These are phyloP conservation scores for Holacanthella duospinosa DNA, from an alignment of 2,888 invertebrate genomes.

Conservation along the genomic window DNA sequence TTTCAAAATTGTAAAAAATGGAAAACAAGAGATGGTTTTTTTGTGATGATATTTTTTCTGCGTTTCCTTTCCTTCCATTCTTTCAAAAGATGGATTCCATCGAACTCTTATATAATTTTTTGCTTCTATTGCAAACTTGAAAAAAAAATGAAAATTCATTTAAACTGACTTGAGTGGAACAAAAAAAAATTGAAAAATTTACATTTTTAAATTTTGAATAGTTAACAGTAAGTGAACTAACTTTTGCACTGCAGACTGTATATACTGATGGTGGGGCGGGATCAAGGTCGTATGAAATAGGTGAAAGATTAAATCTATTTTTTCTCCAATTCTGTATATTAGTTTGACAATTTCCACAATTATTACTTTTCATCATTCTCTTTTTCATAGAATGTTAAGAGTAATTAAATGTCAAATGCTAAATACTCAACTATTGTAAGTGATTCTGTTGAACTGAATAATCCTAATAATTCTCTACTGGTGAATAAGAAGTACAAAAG, in stretches of 20 bases:
- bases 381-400: no score
- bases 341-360: neutral
- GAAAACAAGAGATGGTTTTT: neutral
- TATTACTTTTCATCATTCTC: neutral
- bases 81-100: neutral
- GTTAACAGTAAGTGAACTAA: neutral
- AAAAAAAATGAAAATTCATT: neutral
- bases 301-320: no score
- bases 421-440: no score
- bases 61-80: neutral
- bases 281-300: neutral
- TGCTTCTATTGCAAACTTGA: conserved; percentile 2
- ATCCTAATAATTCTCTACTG: no score
- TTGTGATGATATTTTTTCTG: neutral
- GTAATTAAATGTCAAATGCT: no score
- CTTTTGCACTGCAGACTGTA: neutral
- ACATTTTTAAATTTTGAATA: no score
- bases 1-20: neutral
- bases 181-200: neutral
- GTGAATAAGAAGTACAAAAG: no score
- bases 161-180: neutral
- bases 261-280: neutral
- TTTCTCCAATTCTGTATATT: no score
- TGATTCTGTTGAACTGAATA: no score
- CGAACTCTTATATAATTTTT: neutral